Conservation (phyloP, 1,140 invertebrate species). For the Drosophila nannoptera region DNA sequence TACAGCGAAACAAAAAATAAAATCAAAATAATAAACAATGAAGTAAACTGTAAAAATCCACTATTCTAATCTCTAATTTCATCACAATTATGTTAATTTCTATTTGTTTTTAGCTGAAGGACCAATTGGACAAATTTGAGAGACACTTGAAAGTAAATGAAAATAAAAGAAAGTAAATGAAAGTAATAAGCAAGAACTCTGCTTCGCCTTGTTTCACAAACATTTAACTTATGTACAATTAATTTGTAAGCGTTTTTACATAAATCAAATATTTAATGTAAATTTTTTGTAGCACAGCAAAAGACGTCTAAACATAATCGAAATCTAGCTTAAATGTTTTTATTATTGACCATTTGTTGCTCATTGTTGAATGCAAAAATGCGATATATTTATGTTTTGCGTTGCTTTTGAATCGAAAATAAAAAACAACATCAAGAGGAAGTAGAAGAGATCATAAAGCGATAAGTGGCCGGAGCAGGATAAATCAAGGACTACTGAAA, state of each 20-base stretch:
- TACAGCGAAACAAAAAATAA: conserved; percentile 51
- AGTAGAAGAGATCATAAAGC: not conserved
- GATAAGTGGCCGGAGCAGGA: not conserved
- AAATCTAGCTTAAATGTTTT: conserved; percentile 73
- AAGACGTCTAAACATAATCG: conserved; percentile 6
- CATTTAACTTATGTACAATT: conserved; percentile 67
- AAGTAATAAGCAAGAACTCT: conserved; percentile 9
- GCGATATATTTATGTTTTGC: conserved; percentile 40
- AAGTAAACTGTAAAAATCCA: conserved; percentile 42
- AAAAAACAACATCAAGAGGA: conserved; percentile 13
- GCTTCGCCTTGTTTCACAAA: conserved; percentile 68
- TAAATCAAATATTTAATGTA: conserved; percentile 73
- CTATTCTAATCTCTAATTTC: conserved; percentile 10
- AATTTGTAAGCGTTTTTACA: conserved; percentile 71
- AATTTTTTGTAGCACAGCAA: conserved; percentile 60
- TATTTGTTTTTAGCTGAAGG: not conserved
- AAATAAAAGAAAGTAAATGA: conserved; percentile 8
- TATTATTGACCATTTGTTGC: conserved; percentile 69
- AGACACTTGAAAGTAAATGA: conserved; percentile 1
- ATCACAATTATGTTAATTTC: conserved; percentile 29
- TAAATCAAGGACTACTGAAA: conserved; percentile 40
- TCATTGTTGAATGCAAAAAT: conserved; percentile 50
- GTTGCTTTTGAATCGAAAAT: conserved; percentile 32
- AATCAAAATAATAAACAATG: conserved; percentile 67
- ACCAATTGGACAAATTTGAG: conserved; percentile 42